phyloP scores from a whole-genome alignment of 2,113 vertebrate species.

The Haemorhous mexicanus region DNA sequence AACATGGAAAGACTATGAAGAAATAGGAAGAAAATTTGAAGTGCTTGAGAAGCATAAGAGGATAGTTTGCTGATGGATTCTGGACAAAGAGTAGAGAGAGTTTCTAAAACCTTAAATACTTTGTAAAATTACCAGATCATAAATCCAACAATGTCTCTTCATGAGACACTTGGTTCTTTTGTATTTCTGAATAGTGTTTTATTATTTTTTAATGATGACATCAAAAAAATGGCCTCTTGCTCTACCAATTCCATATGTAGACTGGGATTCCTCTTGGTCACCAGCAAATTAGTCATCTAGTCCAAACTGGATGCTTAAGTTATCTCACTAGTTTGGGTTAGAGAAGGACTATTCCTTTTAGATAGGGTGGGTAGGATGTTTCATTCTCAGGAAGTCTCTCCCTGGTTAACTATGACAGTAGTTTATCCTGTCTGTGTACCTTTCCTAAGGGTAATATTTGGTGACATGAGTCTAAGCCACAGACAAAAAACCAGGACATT shows the following conservation, averaged over 20 bases:
- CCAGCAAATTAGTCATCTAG: background rate
- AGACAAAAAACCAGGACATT: background rate
- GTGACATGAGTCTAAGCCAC: background rate
- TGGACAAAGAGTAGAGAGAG: background rate
- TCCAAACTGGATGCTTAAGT: background rate
- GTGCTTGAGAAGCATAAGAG: background rate
- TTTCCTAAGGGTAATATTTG: background rate
- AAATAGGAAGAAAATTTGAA: background rate
- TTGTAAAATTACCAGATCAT: background rate
- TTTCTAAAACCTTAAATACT: background rate
- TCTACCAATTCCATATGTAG: background rate
- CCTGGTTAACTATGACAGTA: background rate
- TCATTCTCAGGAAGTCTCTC: background rate
- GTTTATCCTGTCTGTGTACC: background rate
- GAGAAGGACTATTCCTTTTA: background rate
- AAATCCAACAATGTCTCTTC: background rate
- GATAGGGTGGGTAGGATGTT: background rate
- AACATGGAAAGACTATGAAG: background rate
- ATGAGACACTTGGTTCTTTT: background rate
- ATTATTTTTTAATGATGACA: background rate
- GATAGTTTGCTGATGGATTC: background rate
- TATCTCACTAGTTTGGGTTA: background rate
- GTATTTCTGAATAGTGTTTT: background rate
- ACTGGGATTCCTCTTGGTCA: background rate
- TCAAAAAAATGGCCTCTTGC: background rate